Evolutionary conservation across 2,113 vertebrate genomes (phyloP).

Genomic region (Phylloscopus whistleri): DNA sequence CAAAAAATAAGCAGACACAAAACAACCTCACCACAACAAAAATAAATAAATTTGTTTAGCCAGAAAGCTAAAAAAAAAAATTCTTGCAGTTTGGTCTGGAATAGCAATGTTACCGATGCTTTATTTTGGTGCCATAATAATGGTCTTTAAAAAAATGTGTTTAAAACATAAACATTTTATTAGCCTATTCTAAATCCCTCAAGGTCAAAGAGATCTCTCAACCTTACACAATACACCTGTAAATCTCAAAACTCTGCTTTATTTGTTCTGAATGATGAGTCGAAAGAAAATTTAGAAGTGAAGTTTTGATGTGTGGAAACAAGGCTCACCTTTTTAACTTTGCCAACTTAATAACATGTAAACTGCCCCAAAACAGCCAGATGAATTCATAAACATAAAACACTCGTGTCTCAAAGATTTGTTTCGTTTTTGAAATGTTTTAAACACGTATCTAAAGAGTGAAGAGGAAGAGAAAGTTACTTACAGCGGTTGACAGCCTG

Average conservation of each 20-base stretch:
- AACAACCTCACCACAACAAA: neutral
- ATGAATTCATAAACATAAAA: neutral
- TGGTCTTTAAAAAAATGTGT: neutral
- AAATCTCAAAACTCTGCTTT: neutral
- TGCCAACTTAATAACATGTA: neutral
- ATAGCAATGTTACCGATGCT: neutral
- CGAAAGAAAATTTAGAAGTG: neutral
- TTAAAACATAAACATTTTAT: neutral
- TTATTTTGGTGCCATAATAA: neutral
- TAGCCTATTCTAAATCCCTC: neutral
- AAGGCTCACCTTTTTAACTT: neutral
- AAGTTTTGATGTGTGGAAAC: neutral
- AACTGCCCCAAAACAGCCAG: neutral
- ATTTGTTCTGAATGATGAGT: neutral
- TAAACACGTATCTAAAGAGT: neutral
- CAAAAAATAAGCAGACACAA: neutral
- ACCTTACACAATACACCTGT: neutral
- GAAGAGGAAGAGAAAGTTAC: slow-evolving; percentile 41
- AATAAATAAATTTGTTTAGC: neutral
- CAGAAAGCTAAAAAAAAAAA: neutral
- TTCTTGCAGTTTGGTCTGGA: neutral
- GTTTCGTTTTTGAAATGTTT: neutral
- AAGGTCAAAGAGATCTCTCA: neutral
- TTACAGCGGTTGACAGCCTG: slow-evolving; percentile 92
- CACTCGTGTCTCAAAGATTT: neutral